These are phyloP conservation scores for Megalurothrips usitatus DNA, from an alignment of 2,888 invertebrate species.

Conservation along the genomic window DNA sequence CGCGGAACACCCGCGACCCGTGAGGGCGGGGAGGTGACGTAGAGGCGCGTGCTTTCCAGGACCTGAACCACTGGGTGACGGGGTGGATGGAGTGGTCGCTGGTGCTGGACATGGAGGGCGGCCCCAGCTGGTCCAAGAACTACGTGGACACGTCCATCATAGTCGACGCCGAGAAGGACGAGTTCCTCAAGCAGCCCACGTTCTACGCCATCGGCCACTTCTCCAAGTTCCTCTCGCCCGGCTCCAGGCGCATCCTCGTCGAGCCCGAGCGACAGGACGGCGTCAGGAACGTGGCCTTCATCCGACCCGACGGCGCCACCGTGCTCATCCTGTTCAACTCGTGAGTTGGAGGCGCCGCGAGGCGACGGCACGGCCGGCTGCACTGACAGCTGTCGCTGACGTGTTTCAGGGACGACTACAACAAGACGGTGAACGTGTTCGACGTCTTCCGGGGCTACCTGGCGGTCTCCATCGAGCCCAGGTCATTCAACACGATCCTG, in stretches of 20 bases:
- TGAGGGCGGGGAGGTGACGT: too few species aligned
- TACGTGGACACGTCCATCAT: slow-evolving; percentile 53
- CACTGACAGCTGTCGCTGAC: not conserved
- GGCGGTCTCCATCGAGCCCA: not conserved
- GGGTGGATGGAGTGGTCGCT: slow-evolving; percentile 58
- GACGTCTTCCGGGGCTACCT: not conserved
- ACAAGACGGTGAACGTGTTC: not conserved
- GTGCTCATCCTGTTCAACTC: not conserved
- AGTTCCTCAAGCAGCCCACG: slow-evolving; percentile 55
- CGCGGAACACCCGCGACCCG: not conserved
- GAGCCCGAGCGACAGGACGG: not conserved
- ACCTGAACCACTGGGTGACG: slow-evolving; percentile 49
- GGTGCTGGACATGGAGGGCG: slow-evolving; percentile 49
- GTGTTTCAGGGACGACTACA: not conserved
- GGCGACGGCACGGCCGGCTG: not conserved
- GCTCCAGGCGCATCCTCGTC: not conserved
- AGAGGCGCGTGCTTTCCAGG: slow-evolving; percentile 40
- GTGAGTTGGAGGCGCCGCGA: not conserved
- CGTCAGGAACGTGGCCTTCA: not conserved
- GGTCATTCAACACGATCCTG: not conserved
- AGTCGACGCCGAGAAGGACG: slow-evolving; percentile 44
- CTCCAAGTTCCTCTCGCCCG: slow-evolving; percentile 39
- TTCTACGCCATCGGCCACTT: slow-evolving; percentile 55
- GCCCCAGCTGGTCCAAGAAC: slow-evolving; percentile 52
- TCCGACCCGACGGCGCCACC: not conserved